These are phyloP conservation scores for Sebastes schlegelii DNA, from an alignment of 2,113 vertebrate genomes.

Conservation along the genomic window DNA sequence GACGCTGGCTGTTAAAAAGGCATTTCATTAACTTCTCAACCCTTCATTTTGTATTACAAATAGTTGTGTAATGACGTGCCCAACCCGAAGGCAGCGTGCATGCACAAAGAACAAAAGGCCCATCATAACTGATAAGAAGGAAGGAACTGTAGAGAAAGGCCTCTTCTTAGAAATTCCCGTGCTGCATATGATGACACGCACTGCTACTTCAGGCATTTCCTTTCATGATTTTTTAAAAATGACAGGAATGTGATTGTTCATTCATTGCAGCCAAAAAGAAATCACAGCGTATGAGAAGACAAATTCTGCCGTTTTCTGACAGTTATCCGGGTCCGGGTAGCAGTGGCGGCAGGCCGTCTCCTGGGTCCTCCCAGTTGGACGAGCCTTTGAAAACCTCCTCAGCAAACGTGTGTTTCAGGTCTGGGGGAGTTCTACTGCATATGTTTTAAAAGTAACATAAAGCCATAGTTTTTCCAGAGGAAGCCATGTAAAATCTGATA, in stretches of 20 bases:
- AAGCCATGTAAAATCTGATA: neutral
- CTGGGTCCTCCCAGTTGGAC: neutral
- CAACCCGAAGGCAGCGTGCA: conserved; percentile 33
- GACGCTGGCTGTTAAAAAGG: conserved; percentile 61
- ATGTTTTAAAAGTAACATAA: too few relatives aligned
- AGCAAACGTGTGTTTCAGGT: too few relatives aligned
- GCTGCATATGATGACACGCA: conserved; percentile 51
- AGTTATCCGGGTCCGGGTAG: neutral
- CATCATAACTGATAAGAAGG: conserved; percentile 53
- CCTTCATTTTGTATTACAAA: conserved; percentile 63
- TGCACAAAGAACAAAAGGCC: conserved; percentile 65
- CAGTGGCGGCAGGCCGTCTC: neutral
- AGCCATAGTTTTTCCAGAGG: neutral
- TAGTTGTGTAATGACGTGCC: conserved; percentile 56
- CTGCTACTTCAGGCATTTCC: conserved; percentile 57
- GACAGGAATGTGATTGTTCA: conserved; percentile 68
- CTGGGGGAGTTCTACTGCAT: too few relatives aligned
- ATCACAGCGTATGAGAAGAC: neutral
- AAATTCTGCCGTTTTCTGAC: neutral
- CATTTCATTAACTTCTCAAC: conserved; percentile 70
- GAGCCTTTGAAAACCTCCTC: neutral
- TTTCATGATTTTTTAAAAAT: conserved; percentile 56
- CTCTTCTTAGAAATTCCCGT: conserved; percentile 52
- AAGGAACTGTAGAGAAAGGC: conserved; percentile 36
- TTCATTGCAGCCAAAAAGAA: conserved; percentile 42